A percentile compares a stretch with the other conserved stretches of the same genome.
phyloP scores from a whole-genome alignment of 2,888 invertebrate genomes.

The Leptinotarsa peninsularis region DNA sequence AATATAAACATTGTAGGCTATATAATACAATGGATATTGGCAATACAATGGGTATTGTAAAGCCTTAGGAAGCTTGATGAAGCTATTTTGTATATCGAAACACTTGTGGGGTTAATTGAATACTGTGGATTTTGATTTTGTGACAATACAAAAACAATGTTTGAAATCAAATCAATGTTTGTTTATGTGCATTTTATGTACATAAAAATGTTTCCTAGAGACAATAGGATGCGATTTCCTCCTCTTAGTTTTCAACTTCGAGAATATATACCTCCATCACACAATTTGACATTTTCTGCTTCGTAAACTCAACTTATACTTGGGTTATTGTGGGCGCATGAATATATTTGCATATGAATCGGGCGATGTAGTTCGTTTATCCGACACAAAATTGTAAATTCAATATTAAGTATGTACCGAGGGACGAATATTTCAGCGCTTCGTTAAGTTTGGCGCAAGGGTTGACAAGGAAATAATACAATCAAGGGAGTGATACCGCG shows the following conservation, averaged over 20 bases:
- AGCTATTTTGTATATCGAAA: no score
- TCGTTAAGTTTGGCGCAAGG: conserved; percentile 59
- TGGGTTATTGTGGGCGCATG: conserved; percentile 17
- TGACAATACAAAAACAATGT: no score
- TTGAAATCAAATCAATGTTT: no score
- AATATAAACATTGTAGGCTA: no score
- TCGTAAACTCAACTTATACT: conserved; percentile 22
- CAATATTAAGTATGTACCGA: conserved; percentile 55
- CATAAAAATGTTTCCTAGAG: no score
- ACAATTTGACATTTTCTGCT: conserved; percentile 18
- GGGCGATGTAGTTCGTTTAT: conserved; percentile 33
- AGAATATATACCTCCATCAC: conserved; percentile 14
- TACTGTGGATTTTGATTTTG: no score
- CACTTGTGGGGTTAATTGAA: no score
- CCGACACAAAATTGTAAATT: conserved; percentile 50
- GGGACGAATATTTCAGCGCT: conserved; percentile 63
- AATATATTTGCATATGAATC: conserved; percentile 41
- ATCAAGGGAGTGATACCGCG: conserved; percentile 63
- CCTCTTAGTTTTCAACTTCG: background rate
- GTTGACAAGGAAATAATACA: conserved; percentile 61
- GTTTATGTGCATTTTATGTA: no score
- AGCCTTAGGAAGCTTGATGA: no score
- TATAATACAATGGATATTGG: no score
- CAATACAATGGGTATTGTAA: no score
- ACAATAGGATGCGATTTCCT: background rate